Base-by-base conservation (phyloP, 2,797 vertebrate genomes). In the Clarias laeviceps region DNA sequence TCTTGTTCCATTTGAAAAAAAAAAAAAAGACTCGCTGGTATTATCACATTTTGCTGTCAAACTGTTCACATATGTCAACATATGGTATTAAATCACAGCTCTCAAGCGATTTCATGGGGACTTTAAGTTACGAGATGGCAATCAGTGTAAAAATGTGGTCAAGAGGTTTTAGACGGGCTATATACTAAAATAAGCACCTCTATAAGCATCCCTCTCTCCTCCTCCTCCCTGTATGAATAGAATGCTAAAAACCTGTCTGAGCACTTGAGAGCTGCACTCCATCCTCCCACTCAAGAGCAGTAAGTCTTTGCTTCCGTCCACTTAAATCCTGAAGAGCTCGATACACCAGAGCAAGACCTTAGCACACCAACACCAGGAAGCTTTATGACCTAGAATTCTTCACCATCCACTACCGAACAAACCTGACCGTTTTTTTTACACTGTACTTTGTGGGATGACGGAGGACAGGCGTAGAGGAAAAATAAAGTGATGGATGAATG, bases 161-260 rank as follows among this genome's bases (percentile, higher is more conserved):
- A 82, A 76, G 80, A 29, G 50, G 59, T 56, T 74, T 82, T 82
- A 82, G 78, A 57, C 45, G 66, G 61, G 40, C 29, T 80, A 50
- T 65, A 80, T 45, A 78, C 59, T 83, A 80, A 85, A 72, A 82
- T 77, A 82, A 78, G 45, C 78, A 79, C 78, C 78, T 88, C 85
- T 72, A 56, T 83, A 83, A 86, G 82, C 72, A 61, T 85, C 86
- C 57, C 85, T 89, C 82, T 32, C 27, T 81, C 78, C 68, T 73
- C 20, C 15, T 32, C 78, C 72, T 64, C 54, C 57, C 57, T 50
- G 82, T 87, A 84, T 87, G 77, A 88, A 86, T 34, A 50, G 87
- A 88, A 89, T 85, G 82, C 81, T 89, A 90, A 88, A 90, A 85
- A 87, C 79, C 85, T 85, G 76, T 87, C 78, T 73, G 88, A 82